phyloP scores from a whole-genome alignment of 35 echinoderm and acorn worm species.

The Heliocidaris erythrogramma region DNA sequence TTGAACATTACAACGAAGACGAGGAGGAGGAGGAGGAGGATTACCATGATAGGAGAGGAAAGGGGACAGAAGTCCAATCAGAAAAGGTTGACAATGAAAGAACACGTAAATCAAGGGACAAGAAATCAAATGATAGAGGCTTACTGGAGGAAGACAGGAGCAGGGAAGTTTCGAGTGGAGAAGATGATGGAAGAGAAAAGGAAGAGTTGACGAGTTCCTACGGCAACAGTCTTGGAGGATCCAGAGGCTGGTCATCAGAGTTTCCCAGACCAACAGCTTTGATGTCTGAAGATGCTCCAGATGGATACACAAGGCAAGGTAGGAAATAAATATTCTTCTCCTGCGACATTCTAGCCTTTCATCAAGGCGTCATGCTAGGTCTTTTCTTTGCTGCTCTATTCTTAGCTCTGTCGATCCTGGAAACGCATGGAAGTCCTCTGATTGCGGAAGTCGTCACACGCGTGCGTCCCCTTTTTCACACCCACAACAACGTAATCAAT shows the following conservation, averaged over 20 bases:
- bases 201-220: slow-evolving; percentile 46
- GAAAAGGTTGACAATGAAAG: neutral
- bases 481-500: too few relatives aligned
- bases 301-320: slow-evolving; percentile 36
- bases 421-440: too few relatives aligned
- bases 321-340: neutral
- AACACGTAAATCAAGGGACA: neutral
- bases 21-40: neutral
- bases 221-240: slow-evolving; percentile 80
- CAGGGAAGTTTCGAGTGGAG: neutral
- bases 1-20: neutral
- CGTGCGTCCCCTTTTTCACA: too few relatives aligned
- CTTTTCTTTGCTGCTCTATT: too few relatives aligned
- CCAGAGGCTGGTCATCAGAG: slow-evolving; percentile 87
- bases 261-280: slow-evolving; percentile 46
- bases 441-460: too few relatives aligned
- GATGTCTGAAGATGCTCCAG: neutral
- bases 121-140: neutral
- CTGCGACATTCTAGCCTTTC: too few relatives aligned
- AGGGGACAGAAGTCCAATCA: slow-evolving; percentile 13
- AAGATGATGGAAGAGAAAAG: slow-evolving; percentile 31
- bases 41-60: neutral
- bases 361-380: too few relatives aligned
- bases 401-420: too few relatives aligned
- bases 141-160: neutral